Conservation (phyloP, 2,797 vertebrate species). For the Ctenopoma multispine region DNA sequence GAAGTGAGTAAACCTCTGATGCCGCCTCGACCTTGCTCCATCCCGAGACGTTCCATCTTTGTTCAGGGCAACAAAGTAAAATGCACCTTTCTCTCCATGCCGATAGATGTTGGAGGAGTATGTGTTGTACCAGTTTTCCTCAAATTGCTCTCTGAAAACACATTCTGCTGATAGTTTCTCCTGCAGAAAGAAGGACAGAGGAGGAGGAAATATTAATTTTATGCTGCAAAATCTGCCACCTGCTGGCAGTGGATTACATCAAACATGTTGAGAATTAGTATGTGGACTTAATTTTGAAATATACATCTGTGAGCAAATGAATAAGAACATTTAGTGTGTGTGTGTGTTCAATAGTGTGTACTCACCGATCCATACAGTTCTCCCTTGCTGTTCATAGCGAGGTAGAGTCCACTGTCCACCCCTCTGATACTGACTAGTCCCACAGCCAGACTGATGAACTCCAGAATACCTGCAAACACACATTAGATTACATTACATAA, state of each 20-base stretch:
- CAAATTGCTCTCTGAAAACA: conserved; percentile 97
- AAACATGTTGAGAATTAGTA: neutral
- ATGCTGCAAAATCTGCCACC: conserved; percentile 42
- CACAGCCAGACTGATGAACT: conserved; percentile 99
- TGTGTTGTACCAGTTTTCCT: conserved; percentile 99
- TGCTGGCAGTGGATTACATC: conserved; percentile 20
- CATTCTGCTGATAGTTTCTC: conserved; percentile 96
- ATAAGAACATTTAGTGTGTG: neutral
- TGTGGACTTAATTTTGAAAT: neutral
- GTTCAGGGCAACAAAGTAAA: conserved; percentile 97
- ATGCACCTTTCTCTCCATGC: conserved; percentile 92
- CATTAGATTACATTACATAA: conserved; percentile 20
- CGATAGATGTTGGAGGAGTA: conserved; percentile 98
- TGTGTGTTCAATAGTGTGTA: conserved; percentile 43
- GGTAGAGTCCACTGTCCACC: conserved; percentile 96
- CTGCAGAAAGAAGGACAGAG: conserved; percentile 78
- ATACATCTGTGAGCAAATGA: neutral
- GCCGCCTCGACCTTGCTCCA: conserved; percentile 94
- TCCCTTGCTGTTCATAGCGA: conserved; percentile 96
- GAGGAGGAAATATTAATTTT: conserved; percentile 21
- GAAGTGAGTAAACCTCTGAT: conserved; percentile 99
- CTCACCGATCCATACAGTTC: conserved; percentile 97
- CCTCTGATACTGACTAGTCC: conserved; percentile 98
- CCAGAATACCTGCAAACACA: conserved; percentile 93
- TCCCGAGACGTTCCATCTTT: conserved; percentile 96